Base-by-base conservation (phyloP, 2,888 invertebrate species). In the Leptopilina drosophilae region DNA sequence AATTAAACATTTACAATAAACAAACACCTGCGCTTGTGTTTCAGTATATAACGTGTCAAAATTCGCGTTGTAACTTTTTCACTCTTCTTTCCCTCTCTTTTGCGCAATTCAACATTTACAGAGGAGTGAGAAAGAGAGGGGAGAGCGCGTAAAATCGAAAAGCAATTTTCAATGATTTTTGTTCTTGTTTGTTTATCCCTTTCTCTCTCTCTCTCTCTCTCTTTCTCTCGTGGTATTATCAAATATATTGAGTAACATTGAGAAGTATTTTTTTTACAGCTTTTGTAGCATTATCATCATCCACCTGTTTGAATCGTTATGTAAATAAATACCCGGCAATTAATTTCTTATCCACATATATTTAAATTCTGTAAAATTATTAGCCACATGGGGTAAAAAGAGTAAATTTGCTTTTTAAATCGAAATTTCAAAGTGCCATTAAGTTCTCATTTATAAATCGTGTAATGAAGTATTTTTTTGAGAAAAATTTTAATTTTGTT, bases 1-100 rank as follows among this genome's bases (percentile, higher is more conserved):
- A 83, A 84, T 84, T 84, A 82, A 82, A 81, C 84, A 67, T 81
- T 64, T 79, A 82, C 82, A 82, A 80, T 82, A 80, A 82, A 84
- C 76, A 77, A 77, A 64, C 76, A 77, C 64, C 56, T 49, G 64
- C 53, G 20, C 20, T 20, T 20, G 14, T 33, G 53, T 26, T 64
- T 64, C 64, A 77, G 42, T 53, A 20, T 20, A 20, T 20, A 33
- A 56, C 33, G 56, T 73, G 26, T 53, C 33, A 49, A 33, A n/a
- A 73, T 33, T 56, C 53, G 1, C 69, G 26, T 33, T 73, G 49
- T 73, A 56, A 69, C 26, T 62, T 62, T 20, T n/a, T 62, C 62
- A 5, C 62, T 62, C 15, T 15, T 20, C 53, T 12, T n/a, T 20
- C 7, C 20, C 49, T 49, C 49, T 12, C 9, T 49, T 49, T 49